Evolutionary conservation across 2,113 vertebrate genomes (phyloP).

Genomic region (Shinisaurus crocodilurus): DNA sequence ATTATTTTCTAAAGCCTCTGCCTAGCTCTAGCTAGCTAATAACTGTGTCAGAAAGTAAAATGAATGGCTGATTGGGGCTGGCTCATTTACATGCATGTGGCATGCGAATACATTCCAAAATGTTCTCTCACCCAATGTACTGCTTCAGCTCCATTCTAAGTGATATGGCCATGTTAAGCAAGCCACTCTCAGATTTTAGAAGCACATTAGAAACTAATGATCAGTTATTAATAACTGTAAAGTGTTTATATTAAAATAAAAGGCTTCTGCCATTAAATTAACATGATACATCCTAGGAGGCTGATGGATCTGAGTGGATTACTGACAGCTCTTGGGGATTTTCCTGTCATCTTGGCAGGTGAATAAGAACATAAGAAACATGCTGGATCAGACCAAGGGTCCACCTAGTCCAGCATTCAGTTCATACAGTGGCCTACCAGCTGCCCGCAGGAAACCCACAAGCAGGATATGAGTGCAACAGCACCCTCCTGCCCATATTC

Average conservation of each 20-base stretch:
- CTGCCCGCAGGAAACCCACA: too few species aligned
- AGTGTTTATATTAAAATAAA: background rate
- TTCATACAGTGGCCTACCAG: too few species aligned
- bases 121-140: slow-evolving; percentile 12
- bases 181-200: slow-evolving; percentile 42
- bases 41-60: slow-evolving; percentile 11
- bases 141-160: slow-evolving; percentile 19
- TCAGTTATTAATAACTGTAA: slow-evolving; percentile 45
- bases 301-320: too few species aligned
- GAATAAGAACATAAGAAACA: too few species aligned
- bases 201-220: slow-evolving; percentile 41
- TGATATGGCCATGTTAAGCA: background rate
- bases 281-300: too few species aligned
- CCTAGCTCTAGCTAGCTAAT: background rate
- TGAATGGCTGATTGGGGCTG: background rate
- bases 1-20: fast-evolving
- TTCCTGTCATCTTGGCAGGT: too few species aligned
- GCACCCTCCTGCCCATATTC: too few species aligned
- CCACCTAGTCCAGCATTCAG: too few species aligned
- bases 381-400: too few species aligned
- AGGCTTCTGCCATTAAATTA: too few species aligned
- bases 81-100: background rate
- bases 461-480: too few species aligned
- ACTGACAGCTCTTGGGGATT: too few species aligned
- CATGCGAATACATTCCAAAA: background rate